Evolutionary conservation across 2,797 vertebrate genomes (phyloP).

Genomic region (Petrocephalus sullivani): DNA sequence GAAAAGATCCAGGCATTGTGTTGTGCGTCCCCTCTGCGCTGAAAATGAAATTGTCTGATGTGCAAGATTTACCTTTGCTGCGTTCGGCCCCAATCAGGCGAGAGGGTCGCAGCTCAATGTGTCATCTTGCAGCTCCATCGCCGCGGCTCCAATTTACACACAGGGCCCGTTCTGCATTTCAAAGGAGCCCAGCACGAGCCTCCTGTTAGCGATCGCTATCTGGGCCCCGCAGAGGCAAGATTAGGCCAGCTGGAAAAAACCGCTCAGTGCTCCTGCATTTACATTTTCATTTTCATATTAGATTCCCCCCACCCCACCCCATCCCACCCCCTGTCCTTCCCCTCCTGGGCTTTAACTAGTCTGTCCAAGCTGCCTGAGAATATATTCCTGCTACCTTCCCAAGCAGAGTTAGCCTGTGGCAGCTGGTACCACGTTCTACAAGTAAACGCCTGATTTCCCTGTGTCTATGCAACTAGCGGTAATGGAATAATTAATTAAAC

Average conservation of each 20-base stretch:
- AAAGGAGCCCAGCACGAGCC: slow-evolving; percentile 63
- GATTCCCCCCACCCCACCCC: slow-evolving; percentile 37
- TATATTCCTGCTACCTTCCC: neutral
- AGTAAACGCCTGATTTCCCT: neutral
- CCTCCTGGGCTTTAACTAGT: slow-evolving; percentile 33
- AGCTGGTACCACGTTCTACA: neutral
- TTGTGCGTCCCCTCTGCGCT: slow-evolving; percentile 64
- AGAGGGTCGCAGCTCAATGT: slow-evolving; percentile 67
- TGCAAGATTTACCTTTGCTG: slow-evolving; percentile 74
- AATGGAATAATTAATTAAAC: slow-evolving; percentile 61
- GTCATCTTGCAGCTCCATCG: slow-evolving; percentile 70
- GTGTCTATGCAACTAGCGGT: slow-evolving; percentile 36
- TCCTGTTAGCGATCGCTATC: slow-evolving; percentile 75
- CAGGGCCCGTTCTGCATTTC: slow-evolving; percentile 73
- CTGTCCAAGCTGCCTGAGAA: slow-evolving; percentile 18
- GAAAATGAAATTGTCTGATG: slow-evolving; percentile 81
- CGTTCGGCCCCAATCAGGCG: slow-evolving; percentile 62
- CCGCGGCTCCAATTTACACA: slow-evolving; percentile 69
- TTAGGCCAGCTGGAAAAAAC: slow-evolving; percentile 67
- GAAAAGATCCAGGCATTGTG: slow-evolving; percentile 70
- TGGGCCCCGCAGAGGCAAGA: slow-evolving; percentile 63
- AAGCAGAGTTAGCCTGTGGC: neutral
- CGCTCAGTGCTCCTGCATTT: slow-evolving; percentile 47
- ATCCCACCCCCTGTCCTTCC: slow-evolving; percentile 20
- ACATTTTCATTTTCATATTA: slow-evolving; percentile 76